A percentile compares a stretch with the other conserved stretches of the same genome.
These are phyloP conservation scores for Chironex yamaguchii DNA, from an alignment of 30 jellyfish, hydroid and myxozoan species.

Conservation along the genomic window DNA sequence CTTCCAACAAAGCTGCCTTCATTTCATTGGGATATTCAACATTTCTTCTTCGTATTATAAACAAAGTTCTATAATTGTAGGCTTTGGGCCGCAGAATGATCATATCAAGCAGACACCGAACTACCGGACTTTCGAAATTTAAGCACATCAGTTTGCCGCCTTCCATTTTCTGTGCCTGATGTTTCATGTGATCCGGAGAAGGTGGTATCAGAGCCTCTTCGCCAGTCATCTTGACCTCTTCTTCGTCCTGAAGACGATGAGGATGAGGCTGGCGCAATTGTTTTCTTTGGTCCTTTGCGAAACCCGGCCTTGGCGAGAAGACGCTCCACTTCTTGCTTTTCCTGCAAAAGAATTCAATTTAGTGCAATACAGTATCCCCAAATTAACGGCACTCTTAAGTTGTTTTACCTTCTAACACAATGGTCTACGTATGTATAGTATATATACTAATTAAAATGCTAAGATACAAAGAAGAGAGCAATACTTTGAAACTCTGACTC, in stretches of 20 bases:
- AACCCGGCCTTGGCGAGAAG: slow-evolving; percentile 62
- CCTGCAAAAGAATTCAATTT: slow-evolving; percentile 19
- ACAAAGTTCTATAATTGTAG: too few relatives aligned
- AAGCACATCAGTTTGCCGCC: not conserved
- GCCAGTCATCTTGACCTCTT: not conserved
- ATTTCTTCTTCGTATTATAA: too few relatives aligned
- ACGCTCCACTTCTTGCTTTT: slow-evolving; percentile 33
- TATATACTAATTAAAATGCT: too few relatives aligned
- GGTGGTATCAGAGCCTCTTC: not conserved
- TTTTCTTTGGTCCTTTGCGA: slow-evolving; percentile 71
- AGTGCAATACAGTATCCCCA: not conserved
- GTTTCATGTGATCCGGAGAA: not conserved
- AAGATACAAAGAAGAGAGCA: too few relatives aligned
- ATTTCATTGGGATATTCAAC: too few relatives aligned
- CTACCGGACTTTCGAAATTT: not conserved
- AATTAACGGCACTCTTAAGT: not conserved
- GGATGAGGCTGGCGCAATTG: slow-evolving; percentile 77
- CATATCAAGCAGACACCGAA: too few relatives aligned
- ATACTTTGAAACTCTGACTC: too few relatives aligned
- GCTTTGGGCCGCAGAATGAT: too few relatives aligned
- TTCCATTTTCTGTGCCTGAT: not conserved
- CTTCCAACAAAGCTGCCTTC: too few relatives aligned
- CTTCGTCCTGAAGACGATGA: not conserved
- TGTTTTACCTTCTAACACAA: not conserved
- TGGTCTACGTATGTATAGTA: not conserved